Conservation (phyloP, 2,797 vertebrate species). For the Staurois parvus region DNA sequence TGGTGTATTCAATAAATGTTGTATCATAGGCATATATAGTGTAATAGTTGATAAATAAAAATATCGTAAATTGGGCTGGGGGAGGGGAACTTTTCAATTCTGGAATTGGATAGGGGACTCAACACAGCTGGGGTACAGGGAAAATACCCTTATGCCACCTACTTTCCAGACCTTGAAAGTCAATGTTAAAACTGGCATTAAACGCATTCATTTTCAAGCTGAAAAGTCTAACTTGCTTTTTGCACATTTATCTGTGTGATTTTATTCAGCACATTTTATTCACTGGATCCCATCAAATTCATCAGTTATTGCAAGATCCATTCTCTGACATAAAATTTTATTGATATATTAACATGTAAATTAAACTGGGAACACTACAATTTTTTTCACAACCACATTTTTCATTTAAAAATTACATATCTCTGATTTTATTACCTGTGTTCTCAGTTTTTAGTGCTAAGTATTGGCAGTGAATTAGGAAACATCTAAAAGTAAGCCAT, state of each 20-base stretch:
- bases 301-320: slow-evolving; percentile 29
- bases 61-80: too few species aligned
- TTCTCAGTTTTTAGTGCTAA: slow-evolving; percentile 35
- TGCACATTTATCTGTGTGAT: slow-evolving; percentile 10
- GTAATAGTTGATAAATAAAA: too few species aligned
- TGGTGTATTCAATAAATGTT: too few species aligned
- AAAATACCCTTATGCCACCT: too few species aligned
- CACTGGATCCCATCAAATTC: slow-evolving; percentile 36
- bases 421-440: slow-evolving; percentile 30
- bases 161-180: not conserved
- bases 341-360: slow-evolving; percentile 48
- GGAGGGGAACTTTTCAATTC: too few species aligned
- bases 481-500: slow-evolving; percentile 11
- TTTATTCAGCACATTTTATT: slow-evolving; percentile 16
- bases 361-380: slow-evolving; percentile 23
- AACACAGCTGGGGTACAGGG: too few species aligned
- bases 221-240: slow-evolving; percentile 2
- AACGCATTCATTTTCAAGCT: not conserved
- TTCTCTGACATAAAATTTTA: slow-evolving; percentile 36
- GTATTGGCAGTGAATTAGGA: slow-evolving; percentile 16
- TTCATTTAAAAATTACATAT: slow-evolving; percentile 35
- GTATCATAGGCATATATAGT: too few species aligned
- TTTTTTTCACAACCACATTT: slow-evolving; percentile 23
- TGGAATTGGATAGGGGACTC: too few species aligned
- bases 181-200: not conserved